phyloP scores from a whole-genome alignment of 2,888 invertebrate genomes.

The Lithophane ornitopus region DNA sequence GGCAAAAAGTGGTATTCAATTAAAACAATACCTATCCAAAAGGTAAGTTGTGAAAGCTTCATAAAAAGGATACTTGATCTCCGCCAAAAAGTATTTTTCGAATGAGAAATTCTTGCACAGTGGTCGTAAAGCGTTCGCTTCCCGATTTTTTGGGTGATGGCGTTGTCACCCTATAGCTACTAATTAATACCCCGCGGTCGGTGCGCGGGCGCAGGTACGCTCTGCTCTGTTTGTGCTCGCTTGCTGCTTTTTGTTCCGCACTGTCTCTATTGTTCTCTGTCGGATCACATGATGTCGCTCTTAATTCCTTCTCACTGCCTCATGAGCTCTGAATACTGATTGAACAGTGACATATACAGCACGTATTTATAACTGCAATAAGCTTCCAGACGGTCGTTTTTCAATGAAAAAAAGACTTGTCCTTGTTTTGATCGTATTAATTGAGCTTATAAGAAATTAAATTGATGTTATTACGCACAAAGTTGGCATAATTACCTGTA shows the following conservation, averaged over 20 bases:
- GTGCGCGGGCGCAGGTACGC: slow-evolving; percentile 76
- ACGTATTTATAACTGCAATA: slow-evolving; percentile 59
- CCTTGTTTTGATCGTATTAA: slow-evolving; percentile 61
- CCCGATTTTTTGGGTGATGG: slow-evolving; percentile 69
- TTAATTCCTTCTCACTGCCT: slow-evolving; percentile 88
- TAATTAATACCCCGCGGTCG: slow-evolving; percentile 85
- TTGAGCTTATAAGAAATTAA: slow-evolving; percentile 58
- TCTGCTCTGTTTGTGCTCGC: slow-evolving; percentile 78
- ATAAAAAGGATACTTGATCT: slow-evolving; percentile 56
- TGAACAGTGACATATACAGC: slow-evolving; percentile 68
- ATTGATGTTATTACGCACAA: slow-evolving; percentile 50
- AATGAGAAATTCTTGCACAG: slow-evolving; percentile 60
- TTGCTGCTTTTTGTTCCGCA: slow-evolving; percentile 82
- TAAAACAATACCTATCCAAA: slow-evolving; percentile 68
- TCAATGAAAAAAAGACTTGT: slow-evolving; percentile 48
- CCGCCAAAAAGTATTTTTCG: slow-evolving; percentile 54
- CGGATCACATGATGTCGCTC: slow-evolving; percentile 87
- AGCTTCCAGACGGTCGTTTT: slow-evolving; percentile 53
- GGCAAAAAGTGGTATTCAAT: slow-evolving; percentile 65
- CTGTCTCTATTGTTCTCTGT: slow-evolving; percentile 87
- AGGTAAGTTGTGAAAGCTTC: slow-evolving; percentile 49
- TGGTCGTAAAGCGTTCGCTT: slow-evolving; percentile 61
- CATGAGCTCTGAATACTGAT: slow-evolving; percentile 88
- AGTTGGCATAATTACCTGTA: slow-evolving; percentile 40
- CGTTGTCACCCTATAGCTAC: slow-evolving; percentile 86